Evolutionary conservation across 1,140 invertebrate genomes (phyloP).

Genomic region (Hesperophylax magnus): DNA sequence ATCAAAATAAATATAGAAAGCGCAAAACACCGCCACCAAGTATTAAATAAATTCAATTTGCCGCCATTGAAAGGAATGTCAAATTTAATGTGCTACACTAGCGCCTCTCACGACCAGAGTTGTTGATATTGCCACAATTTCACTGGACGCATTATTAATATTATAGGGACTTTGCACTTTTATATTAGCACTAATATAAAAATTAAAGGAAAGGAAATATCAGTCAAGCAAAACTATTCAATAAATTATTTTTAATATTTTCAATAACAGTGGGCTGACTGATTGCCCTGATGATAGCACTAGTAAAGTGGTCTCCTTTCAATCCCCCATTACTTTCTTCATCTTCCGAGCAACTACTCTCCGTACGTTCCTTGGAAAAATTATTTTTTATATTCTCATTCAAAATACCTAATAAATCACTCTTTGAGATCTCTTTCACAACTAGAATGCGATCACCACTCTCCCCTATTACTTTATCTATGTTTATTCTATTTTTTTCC

Average conservation of each 20-base stretch:
- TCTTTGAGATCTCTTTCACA: conserved; percentile 59
- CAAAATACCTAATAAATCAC: conserved; percentile 62
- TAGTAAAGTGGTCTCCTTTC: conserved; percentile 64
- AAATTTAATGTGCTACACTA: too few species aligned
- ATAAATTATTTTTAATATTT: conserved; percentile 49
- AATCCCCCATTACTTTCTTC: conserved; percentile 60
- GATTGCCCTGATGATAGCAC: conserved; percentile 58
- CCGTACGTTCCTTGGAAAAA: conserved; percentile 51
- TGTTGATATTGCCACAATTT: too few species aligned
- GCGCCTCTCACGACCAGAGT: too few species aligned
- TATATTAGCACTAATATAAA: too few species aligned
- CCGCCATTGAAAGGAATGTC: too few species aligned
- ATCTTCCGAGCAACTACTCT: conserved; percentile 64
- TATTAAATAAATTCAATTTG: too few species aligned
- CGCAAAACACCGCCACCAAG: too few species aligned
- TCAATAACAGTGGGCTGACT: conserved; percentile 51
- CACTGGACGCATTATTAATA: too few species aligned
- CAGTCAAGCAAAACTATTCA: conserved; percentile 26
- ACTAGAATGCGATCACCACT: conserved; percentile 61
- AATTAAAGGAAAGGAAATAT: neutral
- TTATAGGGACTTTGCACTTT: too few species aligned
- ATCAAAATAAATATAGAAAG: too few species aligned
- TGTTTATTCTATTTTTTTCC: conserved; percentile 52
- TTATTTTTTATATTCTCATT: conserved; percentile 63
- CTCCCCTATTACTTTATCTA: conserved; percentile 57